Base-by-base conservation (phyloP, 2,113 vertebrate species). In the Calidris pygmaea region DNA sequence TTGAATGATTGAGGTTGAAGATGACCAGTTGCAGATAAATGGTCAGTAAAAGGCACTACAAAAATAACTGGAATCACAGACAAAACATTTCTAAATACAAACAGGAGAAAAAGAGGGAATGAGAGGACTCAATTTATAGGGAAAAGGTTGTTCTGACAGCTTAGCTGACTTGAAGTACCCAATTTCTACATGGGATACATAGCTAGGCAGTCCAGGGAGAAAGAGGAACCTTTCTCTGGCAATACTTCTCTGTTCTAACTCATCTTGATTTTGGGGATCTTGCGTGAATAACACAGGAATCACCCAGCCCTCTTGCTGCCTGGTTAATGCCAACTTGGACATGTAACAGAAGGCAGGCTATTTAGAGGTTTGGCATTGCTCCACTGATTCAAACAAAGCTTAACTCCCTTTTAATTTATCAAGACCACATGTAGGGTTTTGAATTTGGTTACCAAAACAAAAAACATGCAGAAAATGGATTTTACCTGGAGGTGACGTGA, bases 401-500 rank as follows among this genome's bases (percentile, higher is more conserved):
- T 22, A 43, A 43, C 12, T 62, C 26, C 8, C 9, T 59, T 89
- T 89, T 68, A 50, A 63, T 24, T 78, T 65, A 79, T 32, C 15
- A 68, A 62, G 20, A 50, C 10, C 55, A 93, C 80, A 65, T 87
- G 73, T 8, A 82, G 41, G 39, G n/a, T 32, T 90, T 59, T 74
- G 32, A 58, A 63, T 66, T 59, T 22, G 30, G 23, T 43, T 47
- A 85, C 3, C 10, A 35, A 60, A 52, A 4, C 3, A 84, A 87
- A 72, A 84, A 58, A 10, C 15, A 77, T 5, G 15, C 37, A 52
- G 26, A 56, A 29, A 73, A 45, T 19, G 7, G 21, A 34, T 43
- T 78, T 97, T 97, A 98, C 98, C 98, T 97, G 98, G 97, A 88
- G 98, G 98, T 56, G 94, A 98, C 48, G 60, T 97, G 56, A 98